Conservation (phyloP, 2,888 invertebrate genomes). For the Synanthedon formicaeformis region DNA sequence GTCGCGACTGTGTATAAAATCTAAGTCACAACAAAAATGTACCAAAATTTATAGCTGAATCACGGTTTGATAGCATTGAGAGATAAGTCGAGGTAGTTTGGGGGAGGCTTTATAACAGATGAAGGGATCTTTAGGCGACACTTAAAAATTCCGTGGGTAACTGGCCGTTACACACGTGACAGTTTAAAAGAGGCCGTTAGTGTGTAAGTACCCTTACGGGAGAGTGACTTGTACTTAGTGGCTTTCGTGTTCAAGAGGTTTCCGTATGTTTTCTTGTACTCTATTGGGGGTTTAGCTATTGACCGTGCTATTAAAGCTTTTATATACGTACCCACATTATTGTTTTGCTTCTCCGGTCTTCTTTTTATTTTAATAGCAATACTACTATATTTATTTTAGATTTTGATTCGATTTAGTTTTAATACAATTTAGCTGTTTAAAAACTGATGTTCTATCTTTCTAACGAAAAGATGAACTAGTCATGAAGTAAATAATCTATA, state of each 20-base stretch:
- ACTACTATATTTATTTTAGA: no score
- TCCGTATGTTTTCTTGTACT: conserved; percentile 1
- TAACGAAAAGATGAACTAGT: no score
- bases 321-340: not conserved
- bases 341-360: not conserved
- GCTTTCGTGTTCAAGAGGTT: conserved; percentile 9
- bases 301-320: not conserved
- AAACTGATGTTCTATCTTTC: no score
- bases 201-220: conserved; percentile 7
- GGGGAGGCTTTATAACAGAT: not conserved
- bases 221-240: conserved; percentile 14
- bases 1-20: no score
- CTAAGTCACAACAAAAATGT: no score
- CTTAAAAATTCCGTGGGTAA: not conserved
- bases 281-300: conserved; percentile 6
- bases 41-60: no score
- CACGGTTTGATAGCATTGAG: no score
- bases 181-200: not conserved
- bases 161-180: not conserved
- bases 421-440: no score
- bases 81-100: no score
- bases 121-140: not conserved
- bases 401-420: no score
- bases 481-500: no score
- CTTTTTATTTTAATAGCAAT: not conserved